phyloP scores from a whole-genome alignment of 2,888 invertebrate species.

The Drosophila lacicola region DNA sequence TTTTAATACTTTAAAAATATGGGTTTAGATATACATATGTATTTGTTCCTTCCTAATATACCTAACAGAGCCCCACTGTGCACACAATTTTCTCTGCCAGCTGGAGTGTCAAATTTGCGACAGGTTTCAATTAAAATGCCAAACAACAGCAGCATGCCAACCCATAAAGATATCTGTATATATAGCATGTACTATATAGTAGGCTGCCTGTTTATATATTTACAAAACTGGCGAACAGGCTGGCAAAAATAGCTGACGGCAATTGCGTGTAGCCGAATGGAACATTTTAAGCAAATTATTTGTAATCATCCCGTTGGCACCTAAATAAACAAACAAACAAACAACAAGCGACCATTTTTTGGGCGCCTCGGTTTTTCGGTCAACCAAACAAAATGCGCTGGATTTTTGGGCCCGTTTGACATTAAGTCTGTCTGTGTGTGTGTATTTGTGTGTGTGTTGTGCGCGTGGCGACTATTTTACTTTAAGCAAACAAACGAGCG shows the following conservation, averaged over 20 bases:
- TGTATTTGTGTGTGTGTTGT: background rate
- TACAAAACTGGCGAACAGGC: conserved; percentile 21
- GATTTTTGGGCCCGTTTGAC: conserved; percentile 27
- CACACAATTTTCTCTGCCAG: conserved; percentile 2
- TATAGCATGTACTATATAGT: background rate
- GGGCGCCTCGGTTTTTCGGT: conserved; percentile 40
- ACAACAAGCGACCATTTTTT: conserved; percentile 42
- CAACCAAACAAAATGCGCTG: conserved; percentile 26
- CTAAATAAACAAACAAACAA: conserved; percentile 61
- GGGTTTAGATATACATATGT: background rate
- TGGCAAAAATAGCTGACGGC: conserved; percentile 49
- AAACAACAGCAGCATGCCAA: conserved; percentile 27
- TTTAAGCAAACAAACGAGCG: conserved; percentile 41
- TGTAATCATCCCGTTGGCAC: conserved; percentile 71
- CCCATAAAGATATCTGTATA: conserved; percentile 3
- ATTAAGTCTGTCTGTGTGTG: conserved; percentile 13
- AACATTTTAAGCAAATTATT: conserved; percentile 68
- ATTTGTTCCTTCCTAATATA: background rate
- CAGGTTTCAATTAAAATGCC: conserved; percentile 48
- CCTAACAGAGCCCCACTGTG: conserved; percentile 22
- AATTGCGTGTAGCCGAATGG: conserved; percentile 41
- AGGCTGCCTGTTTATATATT: conserved; percentile 6
- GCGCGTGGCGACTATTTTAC: conserved; percentile 40
- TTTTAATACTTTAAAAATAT: too few species aligned
- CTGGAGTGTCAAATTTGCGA: conserved; percentile 31